phyloP scores from a whole-genome alignment of 2,888 invertebrate species.

The Seira ritae region DNA sequence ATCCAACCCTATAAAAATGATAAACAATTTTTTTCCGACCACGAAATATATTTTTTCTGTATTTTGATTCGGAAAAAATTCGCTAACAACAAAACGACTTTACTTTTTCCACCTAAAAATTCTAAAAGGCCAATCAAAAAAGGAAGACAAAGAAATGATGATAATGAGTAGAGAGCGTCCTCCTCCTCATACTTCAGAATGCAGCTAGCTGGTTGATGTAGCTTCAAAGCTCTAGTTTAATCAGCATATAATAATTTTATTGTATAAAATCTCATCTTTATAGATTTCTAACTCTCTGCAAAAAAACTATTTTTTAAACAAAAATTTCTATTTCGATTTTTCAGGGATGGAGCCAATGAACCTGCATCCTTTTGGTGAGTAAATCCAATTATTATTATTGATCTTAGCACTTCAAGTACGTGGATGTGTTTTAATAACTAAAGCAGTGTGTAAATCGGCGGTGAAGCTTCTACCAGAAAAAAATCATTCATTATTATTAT shows the following conservation, averaged over 20 bases:
- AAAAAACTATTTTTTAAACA: neutral
- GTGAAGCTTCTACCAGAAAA: neutral
- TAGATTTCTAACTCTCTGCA: neutral
- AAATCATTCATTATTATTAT: slow-evolving; percentile 16
- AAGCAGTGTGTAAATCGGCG: slow-evolving; percentile 19
- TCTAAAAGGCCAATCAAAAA: neutral
- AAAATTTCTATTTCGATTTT: slow-evolving; percentile 48
- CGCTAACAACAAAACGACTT: slow-evolving; percentile 3
- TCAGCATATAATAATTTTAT: neutral
- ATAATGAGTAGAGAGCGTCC: slow-evolving; percentile 6
- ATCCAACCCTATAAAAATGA: neutral
- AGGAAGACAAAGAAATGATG: slow-evolving; percentile 1
- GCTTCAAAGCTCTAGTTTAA: slow-evolving; percentile 12
- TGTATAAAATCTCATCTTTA: neutral
- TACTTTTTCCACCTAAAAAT: slow-evolving; percentile 2
- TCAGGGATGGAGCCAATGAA: slow-evolving; percentile 64
- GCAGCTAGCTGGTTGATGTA: neutral
- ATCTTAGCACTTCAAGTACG: slow-evolving; percentile 6
- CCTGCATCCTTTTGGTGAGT: slow-evolving; percentile 63
- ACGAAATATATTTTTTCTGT: neutral
- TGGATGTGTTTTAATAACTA: neutral
- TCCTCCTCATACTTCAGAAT: neutral
- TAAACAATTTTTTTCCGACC: slow-evolving; percentile 17
- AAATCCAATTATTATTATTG: slow-evolving; percentile 26
- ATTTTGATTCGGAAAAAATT: neutral